These are phyloP conservation scores for Trissonchulus sp. DNA, from an alignment of 2,888 invertebrate species.

Conservation along the genomic window DNA sequence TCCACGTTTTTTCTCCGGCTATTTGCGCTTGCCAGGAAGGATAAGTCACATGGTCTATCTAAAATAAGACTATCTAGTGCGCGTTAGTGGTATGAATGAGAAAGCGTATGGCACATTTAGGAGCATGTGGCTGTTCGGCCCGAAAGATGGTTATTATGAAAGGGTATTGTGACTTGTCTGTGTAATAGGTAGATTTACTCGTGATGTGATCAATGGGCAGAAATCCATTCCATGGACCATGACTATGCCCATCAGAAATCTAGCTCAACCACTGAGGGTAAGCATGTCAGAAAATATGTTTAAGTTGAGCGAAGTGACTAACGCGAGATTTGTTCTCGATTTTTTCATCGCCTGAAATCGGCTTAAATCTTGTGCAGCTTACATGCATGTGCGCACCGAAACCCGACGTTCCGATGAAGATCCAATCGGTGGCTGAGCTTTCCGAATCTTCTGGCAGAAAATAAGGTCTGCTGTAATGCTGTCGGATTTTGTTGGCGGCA, in stretches of 20 bases:
- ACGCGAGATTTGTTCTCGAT: neutral
- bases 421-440: conserved; percentile 84
- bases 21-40: conserved; percentile 97
- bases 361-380: conserved; percentile 55
- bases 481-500: conserved; percentile 68
- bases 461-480: conserved; percentile 75
- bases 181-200: too few relatives aligned
- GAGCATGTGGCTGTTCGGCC: too few relatives aligned
- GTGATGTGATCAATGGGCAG: too few relatives aligned
- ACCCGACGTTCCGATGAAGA: conserved; percentile 92
- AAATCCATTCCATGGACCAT: too few relatives aligned
- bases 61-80: conserved; percentile 36
- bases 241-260: neutral
- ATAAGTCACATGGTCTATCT: conserved; percentile 87
- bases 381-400: conserved; percentile 93
- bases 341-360: neutral
- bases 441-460: conserved; percentile 80
- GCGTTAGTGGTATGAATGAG: neutral
- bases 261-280: too few relatives aligned
- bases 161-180: conserved; percentile 1
- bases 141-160: neutral
- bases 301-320: too few relatives aligned
- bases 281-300: too few relatives aligned
- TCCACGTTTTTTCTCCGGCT: conserved; percentile 78
- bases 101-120: neutral